Percentiles rank a stretch among this genome's conserved stretches.
phyloP scores from a whole-genome alignment of 2,888 invertebrate genomes.

The Lycocerus yunnanus region DNA sequence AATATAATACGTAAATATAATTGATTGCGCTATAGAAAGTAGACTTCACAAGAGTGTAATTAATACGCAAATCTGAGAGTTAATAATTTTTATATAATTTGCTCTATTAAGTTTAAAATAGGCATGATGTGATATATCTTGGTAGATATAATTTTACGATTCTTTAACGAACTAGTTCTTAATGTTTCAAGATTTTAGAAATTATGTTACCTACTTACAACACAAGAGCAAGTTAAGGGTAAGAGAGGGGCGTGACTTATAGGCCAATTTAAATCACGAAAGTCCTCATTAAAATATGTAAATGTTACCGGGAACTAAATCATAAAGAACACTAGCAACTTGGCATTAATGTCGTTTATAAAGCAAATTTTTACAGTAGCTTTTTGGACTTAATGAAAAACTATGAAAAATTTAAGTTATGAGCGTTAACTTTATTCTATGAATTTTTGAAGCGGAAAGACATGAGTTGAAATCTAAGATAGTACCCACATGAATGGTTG shows the following conservation, averaged over 20 bases:
- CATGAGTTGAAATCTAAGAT: neutral
- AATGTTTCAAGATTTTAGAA: neutral
- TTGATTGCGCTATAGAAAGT: neutral
- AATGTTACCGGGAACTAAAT: slow-evolving; percentile 48
- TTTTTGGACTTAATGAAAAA: slow-evolving; percentile 23
- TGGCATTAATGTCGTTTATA: slow-evolving; percentile 45
- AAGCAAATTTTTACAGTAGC: slow-evolving; percentile 33
- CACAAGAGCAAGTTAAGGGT: slow-evolving; percentile 36
- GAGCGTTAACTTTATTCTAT: neutral
- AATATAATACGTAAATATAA: too few relatives aligned
- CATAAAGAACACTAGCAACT: slow-evolving; percentile 48
- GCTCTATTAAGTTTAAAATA: neutral
- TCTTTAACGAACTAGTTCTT: neutral
- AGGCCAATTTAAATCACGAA: slow-evolving; percentile 43
- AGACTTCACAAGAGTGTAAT: neutral
- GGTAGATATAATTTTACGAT: neutral
- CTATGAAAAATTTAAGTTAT: slow-evolving; percentile 16
- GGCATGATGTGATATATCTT: neutral
- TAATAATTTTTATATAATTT: neutral
- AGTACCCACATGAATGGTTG: too few relatives aligned
- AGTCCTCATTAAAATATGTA: slow-evolving; percentile 51
- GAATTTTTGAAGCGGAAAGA: neutral
- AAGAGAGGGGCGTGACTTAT: slow-evolving; percentile 31
- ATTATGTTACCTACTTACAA: slow-evolving; percentile 20
- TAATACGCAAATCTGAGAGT: neutral